These are phyloP conservation scores for Drosophila lacicola DNA, from an alignment of 2,888 invertebrate species.

Conservation along the genomic window DNA sequence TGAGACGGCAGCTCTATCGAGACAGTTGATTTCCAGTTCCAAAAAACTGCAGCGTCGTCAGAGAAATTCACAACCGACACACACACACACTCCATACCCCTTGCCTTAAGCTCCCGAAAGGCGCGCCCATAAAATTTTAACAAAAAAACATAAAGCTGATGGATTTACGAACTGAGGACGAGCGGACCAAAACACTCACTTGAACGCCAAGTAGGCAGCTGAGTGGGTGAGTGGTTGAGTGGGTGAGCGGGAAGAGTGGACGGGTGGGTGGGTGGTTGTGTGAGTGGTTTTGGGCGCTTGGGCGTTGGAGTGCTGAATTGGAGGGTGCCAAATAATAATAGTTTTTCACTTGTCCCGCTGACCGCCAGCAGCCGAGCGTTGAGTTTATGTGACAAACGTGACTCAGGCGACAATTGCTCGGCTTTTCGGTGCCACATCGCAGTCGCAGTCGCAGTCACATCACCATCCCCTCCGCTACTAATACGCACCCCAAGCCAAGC, in stretches of 20 bases:
- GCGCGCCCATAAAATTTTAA: slow-evolving; percentile 64
- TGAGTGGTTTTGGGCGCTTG: slow-evolving; percentile 14
- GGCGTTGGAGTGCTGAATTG: slow-evolving; percentile 43
- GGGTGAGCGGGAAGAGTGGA: neutral
- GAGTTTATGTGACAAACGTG: slow-evolving; percentile 82
- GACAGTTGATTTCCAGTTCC: slow-evolving; percentile 14
- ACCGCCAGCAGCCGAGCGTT: slow-evolving; percentile 74
- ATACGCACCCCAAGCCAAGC: neutral
- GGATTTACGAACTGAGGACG: slow-evolving; percentile 72
- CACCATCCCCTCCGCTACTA: neutral
- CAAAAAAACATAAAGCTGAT: slow-evolving; percentile 69
- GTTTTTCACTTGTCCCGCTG: slow-evolving; percentile 79
- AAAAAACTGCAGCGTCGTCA: slow-evolving; percentile 70
- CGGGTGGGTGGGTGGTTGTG: slow-evolving; percentile 1
- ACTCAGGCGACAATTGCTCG: slow-evolving; percentile 79
- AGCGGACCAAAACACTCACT: slow-evolving; percentile 46
- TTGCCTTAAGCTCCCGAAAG: slow-evolving; percentile 1
- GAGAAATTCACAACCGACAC: slow-evolving; percentile 8
- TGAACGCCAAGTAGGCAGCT: slow-evolving; percentile 38
- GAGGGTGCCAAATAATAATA: slow-evolving; percentile 75
- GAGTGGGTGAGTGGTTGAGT: slow-evolving; percentile 36
- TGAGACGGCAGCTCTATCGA: slow-evolving; percentile 27
- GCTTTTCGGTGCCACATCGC: slow-evolving; percentile 51
- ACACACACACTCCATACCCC: no score
- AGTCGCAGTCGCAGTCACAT: no score